Conservation (phyloP, 1,140 invertebrate species). For the Lerema accius region DNA sequence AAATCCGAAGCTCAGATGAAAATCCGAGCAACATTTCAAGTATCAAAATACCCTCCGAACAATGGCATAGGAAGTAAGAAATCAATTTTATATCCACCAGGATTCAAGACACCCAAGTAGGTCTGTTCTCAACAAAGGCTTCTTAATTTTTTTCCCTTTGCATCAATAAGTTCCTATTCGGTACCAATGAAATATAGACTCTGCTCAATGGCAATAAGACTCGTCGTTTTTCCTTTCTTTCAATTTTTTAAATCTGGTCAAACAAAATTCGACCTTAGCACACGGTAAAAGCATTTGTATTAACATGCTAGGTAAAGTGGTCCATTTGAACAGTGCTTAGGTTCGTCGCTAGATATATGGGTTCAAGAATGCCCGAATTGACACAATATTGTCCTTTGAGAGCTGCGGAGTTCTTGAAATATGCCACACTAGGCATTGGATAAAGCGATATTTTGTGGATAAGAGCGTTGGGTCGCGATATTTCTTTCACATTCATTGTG, state of each 20-base stretch:
- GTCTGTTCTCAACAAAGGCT: slow-evolving; percentile 41
- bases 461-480: background rate
- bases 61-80: slow-evolving; percentile 7
- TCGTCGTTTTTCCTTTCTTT: background rate
- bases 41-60: slow-evolving; percentile 4
- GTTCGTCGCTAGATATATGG: slow-evolving; percentile 51
- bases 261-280: background rate
- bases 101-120: slow-evolving; percentile 34
- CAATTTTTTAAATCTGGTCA: background rate
- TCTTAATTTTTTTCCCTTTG: slow-evolving; percentile 42
- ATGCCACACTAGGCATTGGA: slow-evolving; percentile 10
- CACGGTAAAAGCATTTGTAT: background rate
- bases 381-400: slow-evolving; percentile 62
- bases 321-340: slow-evolving; percentile 50
- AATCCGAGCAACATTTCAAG: background rate
- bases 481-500: slow-evolving; percentile 1
- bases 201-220: slow-evolving; percentile 14
- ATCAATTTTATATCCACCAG: slow-evolving; percentile 40
- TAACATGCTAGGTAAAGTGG: slow-evolving; percentile 5
- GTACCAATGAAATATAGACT: slow-evolving; percentile 24
- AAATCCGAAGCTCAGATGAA: background rate
- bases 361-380: slow-evolving; percentile 56
- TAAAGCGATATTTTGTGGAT: background rate
- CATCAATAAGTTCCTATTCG: slow-evolving; percentile 24
- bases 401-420: slow-evolving; percentile 37